A percentile compares a stretch with the other conserved stretches of the same genome.
Evolutionary conservation across 2,888 invertebrate species (phyloP).

Genomic region (Neoaliturus tenellus): DNA sequence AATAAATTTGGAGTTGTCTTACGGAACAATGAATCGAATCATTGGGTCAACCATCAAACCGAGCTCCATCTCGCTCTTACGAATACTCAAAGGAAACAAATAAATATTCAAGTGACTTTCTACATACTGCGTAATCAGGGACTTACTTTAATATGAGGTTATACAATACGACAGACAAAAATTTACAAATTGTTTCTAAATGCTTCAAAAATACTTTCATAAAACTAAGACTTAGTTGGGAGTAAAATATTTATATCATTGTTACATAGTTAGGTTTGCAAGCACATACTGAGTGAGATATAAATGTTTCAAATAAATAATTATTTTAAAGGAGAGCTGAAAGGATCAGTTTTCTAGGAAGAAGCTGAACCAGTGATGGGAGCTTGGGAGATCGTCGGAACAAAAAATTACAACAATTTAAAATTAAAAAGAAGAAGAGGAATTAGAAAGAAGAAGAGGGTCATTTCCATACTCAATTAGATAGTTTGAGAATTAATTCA

Average conservation of each 20-base stretch:
- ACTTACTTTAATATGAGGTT: background rate
- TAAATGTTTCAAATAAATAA: conserved; percentile 21
- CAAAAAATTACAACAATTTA: no score
- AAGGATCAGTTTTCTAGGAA: conserved; percentile 33
- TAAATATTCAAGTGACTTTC: background rate
- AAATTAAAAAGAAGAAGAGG: no score
- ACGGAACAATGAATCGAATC: conserved; percentile 47
- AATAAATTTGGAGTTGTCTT: conserved; percentile 49
- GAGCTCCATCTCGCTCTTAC: background rate
- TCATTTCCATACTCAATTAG: no score
- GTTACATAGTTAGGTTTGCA: conserved; percentile 29
- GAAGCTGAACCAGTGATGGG: conserved; percentile 42
- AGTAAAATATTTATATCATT: conserved; percentile 38
- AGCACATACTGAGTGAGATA: conserved; percentile 21
- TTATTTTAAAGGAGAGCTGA: conserved; percentile 29
- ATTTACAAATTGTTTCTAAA: conserved; percentile 41
- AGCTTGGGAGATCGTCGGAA: no score
- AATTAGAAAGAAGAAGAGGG: no score
- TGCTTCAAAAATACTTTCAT: conserved; percentile 46
- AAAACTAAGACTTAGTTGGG: conserved; percentile 27
- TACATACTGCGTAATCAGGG: background rate
- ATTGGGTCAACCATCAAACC: conserved; percentile 33
- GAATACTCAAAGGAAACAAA: conserved; percentile 5
- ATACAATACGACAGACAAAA: conserved; percentile 41
- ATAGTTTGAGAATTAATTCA: no score